Evolutionary conservation across 1,140 invertebrate species (phyloP).

Genomic region (Pseudomyrmex dendroicus): DNA sequence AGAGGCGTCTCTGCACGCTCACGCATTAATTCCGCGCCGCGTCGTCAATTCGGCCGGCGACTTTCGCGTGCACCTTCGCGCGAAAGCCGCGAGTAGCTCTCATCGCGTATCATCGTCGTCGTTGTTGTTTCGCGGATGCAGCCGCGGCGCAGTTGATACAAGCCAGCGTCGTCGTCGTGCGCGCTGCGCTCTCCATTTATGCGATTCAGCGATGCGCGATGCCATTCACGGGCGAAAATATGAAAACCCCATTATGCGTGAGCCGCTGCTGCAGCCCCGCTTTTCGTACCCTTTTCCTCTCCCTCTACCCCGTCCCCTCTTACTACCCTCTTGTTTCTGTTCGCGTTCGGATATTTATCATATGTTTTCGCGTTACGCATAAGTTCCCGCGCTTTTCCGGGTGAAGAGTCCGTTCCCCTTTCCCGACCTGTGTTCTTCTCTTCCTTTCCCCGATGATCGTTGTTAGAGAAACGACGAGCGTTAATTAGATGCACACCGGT

Average conservation of each 20-base stretch:
- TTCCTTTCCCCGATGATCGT: neutral
- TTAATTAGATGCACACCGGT: conserved; percentile 44
- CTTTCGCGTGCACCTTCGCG: conserved; percentile 2
- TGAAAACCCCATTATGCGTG: conserved; percentile 79
- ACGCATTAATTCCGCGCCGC: conserved; percentile 4
- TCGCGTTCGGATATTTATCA: conserved; percentile 73
- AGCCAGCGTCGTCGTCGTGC: conserved; percentile 27
- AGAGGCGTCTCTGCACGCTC: neutral
- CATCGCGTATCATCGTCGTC: conserved; percentile 36
- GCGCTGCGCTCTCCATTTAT: conserved; percentile 73
- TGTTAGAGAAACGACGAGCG: conserved; percentile 21
- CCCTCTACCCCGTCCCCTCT: no score
- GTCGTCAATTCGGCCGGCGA: neutral
- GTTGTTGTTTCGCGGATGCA: conserved; percentile 54
- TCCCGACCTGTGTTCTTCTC: neutral
- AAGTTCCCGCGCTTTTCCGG: conserved; percentile 78
- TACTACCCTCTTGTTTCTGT: neutral
- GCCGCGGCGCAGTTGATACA: conserved; percentile 46
- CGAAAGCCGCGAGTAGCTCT: conserved; percentile 18
- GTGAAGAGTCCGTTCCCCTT: conserved; percentile 59
- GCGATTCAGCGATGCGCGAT: conserved; percentile 80
- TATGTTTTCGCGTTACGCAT: conserved; percentile 77
- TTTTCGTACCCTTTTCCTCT: conserved; percentile 21
- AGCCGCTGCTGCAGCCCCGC: conserved; percentile 46
- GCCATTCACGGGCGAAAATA: conserved; percentile 81